phyloP scores from a whole-genome alignment of 2,797 vertebrate species.

The Parambassis ranga region DNA sequence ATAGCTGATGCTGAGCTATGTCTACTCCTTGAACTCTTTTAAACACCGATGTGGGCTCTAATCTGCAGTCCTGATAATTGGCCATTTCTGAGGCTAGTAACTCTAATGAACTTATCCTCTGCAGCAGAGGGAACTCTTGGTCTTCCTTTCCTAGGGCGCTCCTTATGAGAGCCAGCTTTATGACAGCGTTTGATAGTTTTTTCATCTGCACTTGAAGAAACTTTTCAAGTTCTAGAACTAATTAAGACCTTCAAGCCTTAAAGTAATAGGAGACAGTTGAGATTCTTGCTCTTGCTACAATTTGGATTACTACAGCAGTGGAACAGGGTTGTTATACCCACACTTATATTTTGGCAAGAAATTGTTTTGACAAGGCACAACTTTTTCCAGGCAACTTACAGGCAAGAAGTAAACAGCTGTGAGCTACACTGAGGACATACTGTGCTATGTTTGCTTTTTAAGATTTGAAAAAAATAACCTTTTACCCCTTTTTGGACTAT shows the following conservation, averaged over 20 bases:
- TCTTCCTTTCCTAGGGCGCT: neutral
- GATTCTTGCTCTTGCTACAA: neutral
- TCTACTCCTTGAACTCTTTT: neutral
- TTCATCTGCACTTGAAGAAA: neutral
- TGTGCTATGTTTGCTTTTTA: no score
- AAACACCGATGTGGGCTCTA: neutral
- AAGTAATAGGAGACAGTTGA: neutral
- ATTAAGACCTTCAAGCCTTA: neutral
- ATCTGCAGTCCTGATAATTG: neutral
- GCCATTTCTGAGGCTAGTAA: neutral
- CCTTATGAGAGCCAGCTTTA: neutral
- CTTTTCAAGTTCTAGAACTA: neutral
- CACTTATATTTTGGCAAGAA: no score
- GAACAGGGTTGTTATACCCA: no score
- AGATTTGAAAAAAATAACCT: no score
- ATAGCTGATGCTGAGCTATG: neutral
- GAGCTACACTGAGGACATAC: no score
- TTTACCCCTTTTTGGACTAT: no score
- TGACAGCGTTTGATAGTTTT: neutral
- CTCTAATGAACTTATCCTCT: neutral
- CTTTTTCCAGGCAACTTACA: no score
- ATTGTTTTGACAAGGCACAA: no score
- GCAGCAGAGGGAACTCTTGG: neutral
- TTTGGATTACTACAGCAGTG: no score
- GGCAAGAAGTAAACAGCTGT: no score